Percentiles rank a stretch among this genome's conserved stretches.
These are phyloP conservation scores for Icerya purchasi DNA, from an alignment of 2,888 invertebrate species.

Conservation along the genomic window DNA sequence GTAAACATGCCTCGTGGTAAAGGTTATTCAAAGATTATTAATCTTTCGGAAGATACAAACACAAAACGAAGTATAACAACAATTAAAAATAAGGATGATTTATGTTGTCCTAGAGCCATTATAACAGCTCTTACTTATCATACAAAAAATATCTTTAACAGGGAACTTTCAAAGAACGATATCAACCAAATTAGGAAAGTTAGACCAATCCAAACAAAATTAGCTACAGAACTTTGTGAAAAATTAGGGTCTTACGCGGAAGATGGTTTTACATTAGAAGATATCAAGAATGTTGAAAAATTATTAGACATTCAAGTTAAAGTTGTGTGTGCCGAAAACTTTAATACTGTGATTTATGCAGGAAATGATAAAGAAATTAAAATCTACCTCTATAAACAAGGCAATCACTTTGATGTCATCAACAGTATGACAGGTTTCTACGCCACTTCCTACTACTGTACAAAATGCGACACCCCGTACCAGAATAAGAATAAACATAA, in stretches of 20 bases:
- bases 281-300: neutral
- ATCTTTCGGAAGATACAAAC: neutral
- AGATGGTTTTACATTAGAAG: neutral
- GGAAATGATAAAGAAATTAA: neutral
- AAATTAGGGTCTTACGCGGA: neutral
- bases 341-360: neutral
- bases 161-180: neutral
- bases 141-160: neutral
- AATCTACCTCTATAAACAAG: neutral
- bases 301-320: no score
- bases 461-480: neutral
- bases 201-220: neutral
- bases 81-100: neutral
- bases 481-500: neutral
- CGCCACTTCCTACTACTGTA: neutral
- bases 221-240: neutral
- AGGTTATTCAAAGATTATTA: neutral
- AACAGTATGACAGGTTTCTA: neutral
- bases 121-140: neutral
- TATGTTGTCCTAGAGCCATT: neutral
- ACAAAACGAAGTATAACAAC: neutral
- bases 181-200: neutral
- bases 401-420: neutral
- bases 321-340: neutral
- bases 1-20: neutral